These are phyloP conservation scores for Maniola jurtina DNA, from an alignment of 1,140 invertebrate species.

Conservation along the genomic window DNA sequence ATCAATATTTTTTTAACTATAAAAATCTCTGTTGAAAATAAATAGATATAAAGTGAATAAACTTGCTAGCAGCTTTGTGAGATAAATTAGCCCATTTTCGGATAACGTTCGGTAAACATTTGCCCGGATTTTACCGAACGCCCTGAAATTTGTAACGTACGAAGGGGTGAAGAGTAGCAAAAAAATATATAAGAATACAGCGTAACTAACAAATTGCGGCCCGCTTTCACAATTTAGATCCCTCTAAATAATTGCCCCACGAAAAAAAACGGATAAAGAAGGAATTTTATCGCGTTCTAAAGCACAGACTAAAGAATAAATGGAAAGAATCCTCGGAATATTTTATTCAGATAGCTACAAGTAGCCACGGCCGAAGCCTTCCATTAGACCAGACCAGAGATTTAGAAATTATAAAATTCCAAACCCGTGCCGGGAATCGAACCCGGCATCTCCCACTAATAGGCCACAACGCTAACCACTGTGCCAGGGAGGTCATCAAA, in stretches of 20 bases:
- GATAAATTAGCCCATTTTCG: slow-evolving; percentile 32
- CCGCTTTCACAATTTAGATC: slow-evolving; percentile 7
- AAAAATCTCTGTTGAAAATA: not conserved
- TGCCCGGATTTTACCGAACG: slow-evolving; percentile 30
- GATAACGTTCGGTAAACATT: slow-evolving; percentile 32
- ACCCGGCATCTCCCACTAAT: too few species aligned
- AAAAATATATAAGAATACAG: slow-evolving; percentile 8
- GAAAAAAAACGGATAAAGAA: slow-evolving; percentile 9
- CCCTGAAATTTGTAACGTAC: slow-evolving; percentile 25
- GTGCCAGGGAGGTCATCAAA: too few species aligned
- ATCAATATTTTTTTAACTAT: not conserved
- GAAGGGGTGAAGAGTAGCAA: slow-evolving; percentile 7
- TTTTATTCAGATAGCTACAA: too few species aligned
- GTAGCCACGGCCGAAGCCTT: too few species aligned
- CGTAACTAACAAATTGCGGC: slow-evolving; percentile 12
- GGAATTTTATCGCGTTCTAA: slow-evolving; percentile 5
- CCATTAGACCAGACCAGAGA: too few species aligned
- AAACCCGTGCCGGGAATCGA: too few species aligned
- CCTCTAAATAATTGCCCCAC: slow-evolving; percentile 7
- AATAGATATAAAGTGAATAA: slow-evolving; percentile 1
- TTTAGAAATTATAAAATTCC: too few species aligned
- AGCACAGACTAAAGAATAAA: not conserved
- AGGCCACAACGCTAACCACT: too few species aligned
- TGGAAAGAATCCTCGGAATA: not conserved
- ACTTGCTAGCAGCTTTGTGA: slow-evolving; percentile 14